Evolutionary conservation across 2,113 vertebrate genomes (phyloP).

Genomic region (Dasypus novemcinctus): DNA sequence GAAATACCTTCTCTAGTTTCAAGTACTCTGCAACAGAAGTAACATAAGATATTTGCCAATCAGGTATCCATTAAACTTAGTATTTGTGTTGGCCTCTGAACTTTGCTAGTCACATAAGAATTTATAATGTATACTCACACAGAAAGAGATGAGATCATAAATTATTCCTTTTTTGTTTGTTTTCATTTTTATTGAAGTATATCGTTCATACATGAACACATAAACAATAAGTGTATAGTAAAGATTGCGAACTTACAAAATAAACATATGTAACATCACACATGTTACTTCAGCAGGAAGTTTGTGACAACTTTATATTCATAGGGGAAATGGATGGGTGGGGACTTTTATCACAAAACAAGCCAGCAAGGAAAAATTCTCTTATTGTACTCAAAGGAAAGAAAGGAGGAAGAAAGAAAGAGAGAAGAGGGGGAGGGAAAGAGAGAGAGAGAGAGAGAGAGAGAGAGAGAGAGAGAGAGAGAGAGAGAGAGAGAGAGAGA

Average conservation of each 20-base stretch:
- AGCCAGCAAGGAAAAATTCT: neutral
- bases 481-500: too few species aligned
- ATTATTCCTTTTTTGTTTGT: too few species aligned
- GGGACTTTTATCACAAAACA: neutral
- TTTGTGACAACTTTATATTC: neutral
- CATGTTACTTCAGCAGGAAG: neutral
- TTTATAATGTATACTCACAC: too few species aligned
- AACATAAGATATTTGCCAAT: fast-evolving
- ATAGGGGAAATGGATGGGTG: neutral
- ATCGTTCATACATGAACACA: too few species aligned
- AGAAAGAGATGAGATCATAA: neutral
- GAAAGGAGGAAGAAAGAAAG: neutral
- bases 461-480: too few species aligned
- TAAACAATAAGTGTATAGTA: too few species aligned
- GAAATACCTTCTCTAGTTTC: neutral
- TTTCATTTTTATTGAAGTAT: too few species aligned
- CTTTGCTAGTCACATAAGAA: fast-evolving
- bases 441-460: too few species aligned
- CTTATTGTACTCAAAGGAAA: neutral
- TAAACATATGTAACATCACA: too few species aligned
- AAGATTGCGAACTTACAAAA: too few species aligned
- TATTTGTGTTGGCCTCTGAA: too few species aligned
- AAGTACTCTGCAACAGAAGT: neutral
- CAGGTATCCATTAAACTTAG: neutral
- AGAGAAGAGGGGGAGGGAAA: too few species aligned